Percentiles rank a stretch among this genome's conserved stretches.
phyloP scores from a whole-genome alignment of 37 sponge, comb jelly and placozoan genomes.

The Aplysina aerophoba region DNA sequence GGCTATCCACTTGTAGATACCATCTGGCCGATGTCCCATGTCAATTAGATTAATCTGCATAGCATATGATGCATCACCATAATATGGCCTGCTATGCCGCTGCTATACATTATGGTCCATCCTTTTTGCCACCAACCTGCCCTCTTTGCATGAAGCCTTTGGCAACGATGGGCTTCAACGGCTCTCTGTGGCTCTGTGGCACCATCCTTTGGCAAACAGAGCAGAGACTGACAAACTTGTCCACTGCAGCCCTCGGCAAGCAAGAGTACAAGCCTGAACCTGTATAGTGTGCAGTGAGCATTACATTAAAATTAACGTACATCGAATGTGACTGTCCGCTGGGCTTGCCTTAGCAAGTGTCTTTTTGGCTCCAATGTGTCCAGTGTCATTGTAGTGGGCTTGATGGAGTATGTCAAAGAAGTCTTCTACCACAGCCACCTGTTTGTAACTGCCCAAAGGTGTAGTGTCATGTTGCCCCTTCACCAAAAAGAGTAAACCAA shows the following conservation, averaged over 20 bases:
- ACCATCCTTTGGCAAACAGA: no score
- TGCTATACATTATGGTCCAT: no score
- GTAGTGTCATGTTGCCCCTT: no score
- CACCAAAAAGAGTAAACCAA: no score
- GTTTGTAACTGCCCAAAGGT: no score
- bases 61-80: no score
- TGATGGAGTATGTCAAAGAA: no score
- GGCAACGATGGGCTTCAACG: background rate
- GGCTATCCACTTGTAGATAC: background rate
- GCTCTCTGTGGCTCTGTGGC: background rate
- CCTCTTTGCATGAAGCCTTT: slow-evolving; percentile 7
- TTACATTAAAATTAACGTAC: background rate
- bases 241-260: background rate
- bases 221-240: background rate
- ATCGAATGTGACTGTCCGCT: background rate
- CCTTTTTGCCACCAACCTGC: background rate
- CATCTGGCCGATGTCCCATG: slow-evolving; percentile 25
- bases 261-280: slow-evolving; percentile 12
- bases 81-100: no score
- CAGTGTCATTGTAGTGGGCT: no score
- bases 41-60: background rate
- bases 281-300: no score
- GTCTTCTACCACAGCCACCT: no score
- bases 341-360: background rate
- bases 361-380: no score